Percentiles rank a stretch among this genome's conserved stretches.
Conservation (phyloP, 2,888 invertebrate species). For the Nephrotoma guestfalica region DNA sequence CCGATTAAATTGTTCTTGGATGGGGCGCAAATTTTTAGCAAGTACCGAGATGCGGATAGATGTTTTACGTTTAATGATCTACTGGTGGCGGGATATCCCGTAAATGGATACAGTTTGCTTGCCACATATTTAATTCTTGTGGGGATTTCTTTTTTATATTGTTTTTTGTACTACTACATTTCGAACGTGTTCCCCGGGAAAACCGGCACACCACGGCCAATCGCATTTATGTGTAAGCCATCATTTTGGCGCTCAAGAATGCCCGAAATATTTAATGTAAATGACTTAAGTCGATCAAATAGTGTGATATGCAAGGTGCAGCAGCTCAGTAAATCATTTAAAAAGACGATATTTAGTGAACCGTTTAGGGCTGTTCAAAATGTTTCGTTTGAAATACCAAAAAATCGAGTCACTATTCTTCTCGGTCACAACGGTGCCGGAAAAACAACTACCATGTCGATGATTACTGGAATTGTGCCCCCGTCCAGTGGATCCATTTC, state of each 20-base stretch:
- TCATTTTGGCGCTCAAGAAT: slow-evolving; percentile 24
- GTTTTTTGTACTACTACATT: slow-evolving; percentile 24
- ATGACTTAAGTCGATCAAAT: background rate
- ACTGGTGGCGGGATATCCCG: slow-evolving; percentile 18
- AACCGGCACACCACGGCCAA: slow-evolving; percentile 50
- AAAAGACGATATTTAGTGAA: slow-evolving; percentile 9
- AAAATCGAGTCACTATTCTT: slow-evolving; percentile 72
- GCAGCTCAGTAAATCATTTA: background rate
- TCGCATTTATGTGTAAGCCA: slow-evolving; percentile 41
- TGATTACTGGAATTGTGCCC: slow-evolving; percentile 42
- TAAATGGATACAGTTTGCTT: slow-evolving; percentile 18
- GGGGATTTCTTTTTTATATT: slow-evolving; percentile 21
- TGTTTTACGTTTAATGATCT: slow-evolving; percentile 18
- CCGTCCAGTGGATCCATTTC: slow-evolving; percentile 23
- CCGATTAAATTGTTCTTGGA: slow-evolving; percentile 22
- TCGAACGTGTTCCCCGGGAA: slow-evolving; percentile 41
- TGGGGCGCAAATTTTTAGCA: slow-evolving; percentile 24
- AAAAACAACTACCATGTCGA: slow-evolving; percentile 57
- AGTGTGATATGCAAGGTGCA: background rate
- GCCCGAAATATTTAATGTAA: background rate
- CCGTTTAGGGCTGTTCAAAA: slow-evolving; percentile 43
- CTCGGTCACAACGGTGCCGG: slow-evolving; percentile 83
- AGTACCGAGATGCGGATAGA: slow-evolving; percentile 26
- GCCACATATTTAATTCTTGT: slow-evolving; percentile 20
- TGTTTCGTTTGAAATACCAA: slow-evolving; percentile 58